Evolutionary conservation across 2,888 invertebrate genomes (phyloP).

Genomic region (Eupithecia abbreviata): DNA sequence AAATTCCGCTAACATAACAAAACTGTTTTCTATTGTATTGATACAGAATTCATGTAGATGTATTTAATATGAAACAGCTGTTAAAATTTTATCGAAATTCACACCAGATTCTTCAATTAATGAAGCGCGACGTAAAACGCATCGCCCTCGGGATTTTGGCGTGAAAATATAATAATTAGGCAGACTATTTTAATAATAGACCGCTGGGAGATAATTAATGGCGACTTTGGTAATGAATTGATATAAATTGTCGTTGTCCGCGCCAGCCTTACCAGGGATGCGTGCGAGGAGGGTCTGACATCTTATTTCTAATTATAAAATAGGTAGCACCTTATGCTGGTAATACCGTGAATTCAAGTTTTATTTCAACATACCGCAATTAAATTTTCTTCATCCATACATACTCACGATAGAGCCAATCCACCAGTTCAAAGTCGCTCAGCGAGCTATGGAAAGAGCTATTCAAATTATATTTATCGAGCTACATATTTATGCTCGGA

Average conservation of each 20-base stretch:
- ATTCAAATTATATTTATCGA: too few species aligned
- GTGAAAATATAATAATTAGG: constrained; percentile 41
- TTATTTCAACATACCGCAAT: too few species aligned
- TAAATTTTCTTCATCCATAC: not conserved
- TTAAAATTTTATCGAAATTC: not conserved
- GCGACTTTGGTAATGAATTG: constrained; percentile 41
- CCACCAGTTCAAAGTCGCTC: too few species aligned
- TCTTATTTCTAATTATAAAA: not conserved
- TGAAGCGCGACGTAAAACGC: constrained; percentile 13
- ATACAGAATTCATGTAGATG: too few species aligned
- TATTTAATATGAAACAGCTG: not conserved
- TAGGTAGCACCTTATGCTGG: not conserved
- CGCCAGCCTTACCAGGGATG: constrained; percentile 23
- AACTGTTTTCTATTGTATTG: too few species aligned
- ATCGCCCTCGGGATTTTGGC: constrained; percentile 26
- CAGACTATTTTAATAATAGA: constrained; percentile 43
- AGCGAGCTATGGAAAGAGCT: too few species aligned
- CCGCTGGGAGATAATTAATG: constrained; percentile 38
- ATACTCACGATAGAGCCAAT: too few species aligned
- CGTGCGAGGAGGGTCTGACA: not conserved
- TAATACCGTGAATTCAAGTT: not conserved
- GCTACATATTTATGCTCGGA: too few species aligned
- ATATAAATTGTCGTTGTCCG: constrained; percentile 39
- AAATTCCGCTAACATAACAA: too few species aligned
- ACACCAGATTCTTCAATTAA: constrained; percentile 27